Base-by-base conservation (phyloP, 1,140 invertebrate genomes). In the Scylla paramamosain region DNA sequence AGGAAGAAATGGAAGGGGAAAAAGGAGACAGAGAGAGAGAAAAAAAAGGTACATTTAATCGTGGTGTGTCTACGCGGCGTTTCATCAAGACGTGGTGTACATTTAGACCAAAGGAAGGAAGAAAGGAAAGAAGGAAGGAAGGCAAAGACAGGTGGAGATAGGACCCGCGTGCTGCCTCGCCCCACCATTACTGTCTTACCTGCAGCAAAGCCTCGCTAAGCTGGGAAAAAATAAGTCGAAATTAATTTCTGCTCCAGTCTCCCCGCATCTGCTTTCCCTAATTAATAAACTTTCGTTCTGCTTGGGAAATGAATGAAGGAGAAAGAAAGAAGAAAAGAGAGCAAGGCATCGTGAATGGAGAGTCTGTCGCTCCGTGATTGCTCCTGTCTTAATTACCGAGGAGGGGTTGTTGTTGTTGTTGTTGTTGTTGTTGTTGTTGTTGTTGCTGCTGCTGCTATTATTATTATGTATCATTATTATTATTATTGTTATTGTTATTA, bases 201-300 rank as follows among this genome's bases (percentile, higher is more conserved):
- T 25, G 45, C 91, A 25, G n/a, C 91, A 84, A 93, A 93, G 91
- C 91, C 91, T 93, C 39, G n/a, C 91, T 93, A 48, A 93, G 91
- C 77, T 84, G 91, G 20, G 6, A 84, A 93, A 93, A 93, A 93
- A 93, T 83, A 93, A 93, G 77, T 46, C 39, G 16, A 86, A 84
- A 93, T 93, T 93, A 93, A 87, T 87, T 93, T 87, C 29, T 28
- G 46, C 8, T 28, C 25, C 91, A 16, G 29, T 7, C 29, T 28
- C 25, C 28, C 52, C 89, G 28, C 28, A 46, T 29, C 46, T 12
- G 25, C 45, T 52, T 29, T 91, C 32, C 32, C 46, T 52, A 91
- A 46, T 91, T 91, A 91, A 91, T 91, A 48, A 46, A 46, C 10
- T 88, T 88, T 88, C 4, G 89, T 28, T 48, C 28, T 46, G 83